Base-by-base conservation (phyloP, 2,797 vertebrate genomes). In the Perodicticus potto region DNA sequence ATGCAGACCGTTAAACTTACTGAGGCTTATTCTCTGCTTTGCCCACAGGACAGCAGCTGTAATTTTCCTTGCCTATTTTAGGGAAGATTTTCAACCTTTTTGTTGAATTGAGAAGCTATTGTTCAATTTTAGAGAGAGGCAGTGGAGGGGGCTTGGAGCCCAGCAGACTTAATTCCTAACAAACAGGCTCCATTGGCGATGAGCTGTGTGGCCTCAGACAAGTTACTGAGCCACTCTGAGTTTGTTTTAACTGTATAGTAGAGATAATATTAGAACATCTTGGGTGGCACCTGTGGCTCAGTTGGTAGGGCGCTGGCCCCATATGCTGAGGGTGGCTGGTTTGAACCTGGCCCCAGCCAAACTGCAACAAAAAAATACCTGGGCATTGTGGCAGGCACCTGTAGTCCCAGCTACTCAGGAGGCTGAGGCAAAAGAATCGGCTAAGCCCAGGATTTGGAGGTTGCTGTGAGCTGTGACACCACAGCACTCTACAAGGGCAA, bases 181-280 rank as follows among this genome's bases (percentile, higher is more conserved):
- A 53, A n/a, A n/a, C n/a, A n/a, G 7, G 8, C 25, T 72, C 29
- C 63, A n/a, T 53, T 19, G 17, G 10, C 34, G 17, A 1, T n/a
- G 59, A 91, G 45, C 43, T 65, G 70, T 63, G 94, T 78, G 82
- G 17, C 76, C 77, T 77, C n/a, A 65, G 72, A 49, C 70, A 84
- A 95, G 85, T 57, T 49, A 77, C 25, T 11, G 34, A 69, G 65
- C 7, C 17, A 32, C 32, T 78, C 57, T 40, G 45, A 87, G 53
- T n/a, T 25, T 89, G 29, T 78, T 95, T 92, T 80, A 59, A 7
- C 49, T 73, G 23, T 20, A 73, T 85, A 92, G 87, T 17, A 91
- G 74, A 89, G 27, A 40, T 7, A 45, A 57, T 14, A 86, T 86
- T 22, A 67, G 1, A 80, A 34, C 5, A 27, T 37, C 37, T 86